phyloP scores from a whole-genome alignment of 2,113 vertebrate species.

The Nyctereutes procyonoides region DNA sequence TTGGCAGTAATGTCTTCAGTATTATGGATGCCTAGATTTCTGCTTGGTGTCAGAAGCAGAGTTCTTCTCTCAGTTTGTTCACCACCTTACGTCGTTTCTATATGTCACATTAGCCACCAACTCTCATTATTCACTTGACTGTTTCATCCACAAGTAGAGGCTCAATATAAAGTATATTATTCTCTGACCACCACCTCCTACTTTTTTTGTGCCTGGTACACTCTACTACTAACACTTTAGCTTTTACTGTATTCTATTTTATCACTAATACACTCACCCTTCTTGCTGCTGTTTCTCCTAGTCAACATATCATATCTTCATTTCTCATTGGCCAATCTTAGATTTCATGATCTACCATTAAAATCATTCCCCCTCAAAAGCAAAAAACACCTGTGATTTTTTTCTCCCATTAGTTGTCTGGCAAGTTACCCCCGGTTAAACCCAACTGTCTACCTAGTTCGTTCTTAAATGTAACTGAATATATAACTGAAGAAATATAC shows the following conservation, averaged over 20 bases:
- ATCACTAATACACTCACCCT: neutral
- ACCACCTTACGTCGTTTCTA: neutral
- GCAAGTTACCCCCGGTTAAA: neutral
- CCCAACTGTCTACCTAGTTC: neutral
- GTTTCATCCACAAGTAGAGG: neutral
- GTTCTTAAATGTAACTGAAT: neutral
- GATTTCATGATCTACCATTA: neutral
- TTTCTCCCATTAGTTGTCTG: neutral
- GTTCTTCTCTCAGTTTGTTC: neutral
- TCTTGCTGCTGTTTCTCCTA: neutral
- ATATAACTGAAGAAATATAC: neutral
- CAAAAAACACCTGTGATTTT: neutral
- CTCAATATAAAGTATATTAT: neutral
- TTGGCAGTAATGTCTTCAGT: neutral
- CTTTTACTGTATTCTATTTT: neutral
- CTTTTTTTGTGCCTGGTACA: neutral
- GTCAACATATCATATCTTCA: neutral
- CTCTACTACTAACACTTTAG: neutral
- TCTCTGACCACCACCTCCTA: neutral
- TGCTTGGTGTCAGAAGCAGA: neutral
- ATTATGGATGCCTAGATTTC: neutral
- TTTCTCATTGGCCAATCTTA: neutral
- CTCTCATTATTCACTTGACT: neutral
- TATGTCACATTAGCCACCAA: neutral
- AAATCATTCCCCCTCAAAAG: neutral